Base-by-base conservation (phyloP, 2,113 vertebrate species). In the Brachypteracias leptosomus region DNA sequence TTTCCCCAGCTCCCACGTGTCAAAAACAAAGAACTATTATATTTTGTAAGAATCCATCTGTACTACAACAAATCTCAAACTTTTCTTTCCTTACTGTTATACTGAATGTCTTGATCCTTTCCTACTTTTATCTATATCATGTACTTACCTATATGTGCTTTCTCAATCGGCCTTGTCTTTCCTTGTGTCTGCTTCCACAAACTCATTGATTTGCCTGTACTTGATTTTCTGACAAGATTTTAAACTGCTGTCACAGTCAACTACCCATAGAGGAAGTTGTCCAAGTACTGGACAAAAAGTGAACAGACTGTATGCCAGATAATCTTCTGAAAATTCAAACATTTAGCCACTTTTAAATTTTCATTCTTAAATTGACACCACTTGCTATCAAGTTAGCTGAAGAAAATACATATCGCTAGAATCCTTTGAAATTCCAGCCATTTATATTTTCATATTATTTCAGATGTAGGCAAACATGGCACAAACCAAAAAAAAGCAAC, bases 151-250 rank as follows among this genome's bases (percentile, higher is more conserved):
- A 38, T 91, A 70, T 14, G 15, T 19, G 13, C 5, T 70, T 81
- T 63, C 51, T 77, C 59, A 77, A 21, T 57, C 40, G 35, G 21
- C 28, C 40, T 68, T 2, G 0, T 7, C 5, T 70, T 57, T 7
- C 31, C 49, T 80, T 0, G 0, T 22, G 13, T 52, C 26, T 33
- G 5, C 13, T 68, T 51, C 33, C 44, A 59, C 29, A 51, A 42
- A 80, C 2, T 3, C 33, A 59, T 5, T 65, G 25, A 87, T 46
- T 46, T 3, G 3, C 19, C 33, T 51, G 24, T 26, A 86, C 15
- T 10, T 61, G 9, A 13, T 67, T 67, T 86, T 49, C 28, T 29
- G 51, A 57, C 10, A 42, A 11, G 16, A 78, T 35, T 74, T 31
- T 25, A 77, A 87, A 46, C 15, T 4, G 3, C 38, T 51, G 3